Conservation (phyloP, 2,888 invertebrate species). For the Phania funesta region DNA sequence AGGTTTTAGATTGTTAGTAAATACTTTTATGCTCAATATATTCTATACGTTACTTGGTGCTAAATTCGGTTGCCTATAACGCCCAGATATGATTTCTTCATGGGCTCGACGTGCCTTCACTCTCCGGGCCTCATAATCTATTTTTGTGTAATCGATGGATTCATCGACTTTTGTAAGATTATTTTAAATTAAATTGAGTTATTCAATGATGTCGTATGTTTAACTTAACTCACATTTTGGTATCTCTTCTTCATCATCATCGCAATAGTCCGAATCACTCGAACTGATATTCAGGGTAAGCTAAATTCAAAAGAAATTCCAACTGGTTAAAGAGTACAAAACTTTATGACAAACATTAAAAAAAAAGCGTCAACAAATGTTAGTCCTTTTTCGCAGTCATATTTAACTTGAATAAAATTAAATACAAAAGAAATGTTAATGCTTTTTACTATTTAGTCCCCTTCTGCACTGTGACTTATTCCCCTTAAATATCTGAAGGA, state of each 20-base stretch:
- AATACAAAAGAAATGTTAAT: too few species aligned
- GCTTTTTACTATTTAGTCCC: too few species aligned
- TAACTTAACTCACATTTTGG: slow-evolving; percentile 75
- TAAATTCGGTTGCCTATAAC: slow-evolving; percentile 80
- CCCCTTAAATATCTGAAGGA: too few species aligned
- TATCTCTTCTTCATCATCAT: slow-evolving; percentile 78
- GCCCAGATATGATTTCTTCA: slow-evolving; percentile 80
- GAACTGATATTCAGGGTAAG: slow-evolving; percentile 79
- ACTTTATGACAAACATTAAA: too few species aligned
- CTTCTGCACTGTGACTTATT: too few species aligned
- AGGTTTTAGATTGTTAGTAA: neutral
- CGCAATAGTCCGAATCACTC: slow-evolving; percentile 80
- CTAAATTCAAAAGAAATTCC: slow-evolving; percentile 69
- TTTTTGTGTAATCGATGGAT: slow-evolving; percentile 79
- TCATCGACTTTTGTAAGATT: slow-evolving; percentile 76
- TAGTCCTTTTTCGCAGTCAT: too few species aligned
- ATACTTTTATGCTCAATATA: neutral
- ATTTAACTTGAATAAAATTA: too few species aligned
- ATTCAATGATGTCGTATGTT: neutral
- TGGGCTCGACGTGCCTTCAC: slow-evolving; percentile 80
- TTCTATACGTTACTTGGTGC: slow-evolving; percentile 73
- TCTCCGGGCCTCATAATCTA: slow-evolving; percentile 80
- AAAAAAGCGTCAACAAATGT: too few species aligned
- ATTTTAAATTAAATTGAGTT: neutral
- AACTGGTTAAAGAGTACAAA: neutral